These are phyloP conservation scores for Hexactinellida sp. DNA, from an alignment of 37 sponge, comb jelly and placozoan species.

Conservation along the genomic window DNA sequence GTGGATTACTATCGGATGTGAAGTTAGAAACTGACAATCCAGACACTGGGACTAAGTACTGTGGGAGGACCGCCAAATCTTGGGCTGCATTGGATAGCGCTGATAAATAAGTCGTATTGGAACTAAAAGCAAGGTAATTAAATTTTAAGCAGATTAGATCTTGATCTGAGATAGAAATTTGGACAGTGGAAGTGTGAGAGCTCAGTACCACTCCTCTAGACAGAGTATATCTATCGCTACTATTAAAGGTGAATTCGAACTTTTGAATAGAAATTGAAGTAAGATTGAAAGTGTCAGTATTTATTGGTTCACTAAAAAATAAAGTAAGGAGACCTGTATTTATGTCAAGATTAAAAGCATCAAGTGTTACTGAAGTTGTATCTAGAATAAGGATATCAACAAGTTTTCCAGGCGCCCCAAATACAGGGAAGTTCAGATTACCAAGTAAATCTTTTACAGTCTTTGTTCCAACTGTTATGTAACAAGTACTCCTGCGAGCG, in stretches of 20 bases:
- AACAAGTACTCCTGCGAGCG: constrained; percentile 22
- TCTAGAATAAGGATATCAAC: constrained; percentile 41
- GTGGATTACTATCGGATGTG: constrained; percentile 42
- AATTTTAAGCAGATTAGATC: constrained; percentile 20
- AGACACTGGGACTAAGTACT: background rate
- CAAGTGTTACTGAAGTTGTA: constrained; percentile 36
- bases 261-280: background rate
- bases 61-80: background rate
- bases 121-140: background rate
- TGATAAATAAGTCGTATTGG: background rate
- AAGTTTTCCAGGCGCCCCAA: constrained; percentile 41
- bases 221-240: constrained; percentile 8
- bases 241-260: background rate
- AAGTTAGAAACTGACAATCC: constrained; percentile 34
- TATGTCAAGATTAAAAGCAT: constrained; percentile 57
- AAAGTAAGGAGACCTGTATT: constrained; percentile 26
- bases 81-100: background rate
- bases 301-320: constrained; percentile 20
- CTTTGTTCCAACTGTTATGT: background rate
- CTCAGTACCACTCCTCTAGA: background rate
- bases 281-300: background rate
- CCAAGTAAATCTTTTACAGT: constrained; percentile 19
- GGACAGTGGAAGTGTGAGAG: background rate
- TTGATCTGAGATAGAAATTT: background rate
- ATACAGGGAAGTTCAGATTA: background rate